Conservation (phyloP, 2,113 vertebrate species). For the Elachura formosa region DNA sequence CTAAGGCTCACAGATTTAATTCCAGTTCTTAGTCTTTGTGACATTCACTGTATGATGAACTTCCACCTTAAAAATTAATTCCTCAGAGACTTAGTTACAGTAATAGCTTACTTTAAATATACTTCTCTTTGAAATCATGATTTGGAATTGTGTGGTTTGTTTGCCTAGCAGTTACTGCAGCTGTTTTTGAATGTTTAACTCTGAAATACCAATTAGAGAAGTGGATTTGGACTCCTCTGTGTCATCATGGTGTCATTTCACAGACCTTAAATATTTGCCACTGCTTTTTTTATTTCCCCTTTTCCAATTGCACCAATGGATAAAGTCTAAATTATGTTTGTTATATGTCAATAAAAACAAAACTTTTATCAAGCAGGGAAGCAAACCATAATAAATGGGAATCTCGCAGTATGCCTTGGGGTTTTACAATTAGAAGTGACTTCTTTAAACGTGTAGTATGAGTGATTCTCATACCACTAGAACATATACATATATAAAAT, state of each 20-base stretch:
- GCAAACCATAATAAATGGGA: background rate
- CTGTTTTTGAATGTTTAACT: background rate
- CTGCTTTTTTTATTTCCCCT: background rate
- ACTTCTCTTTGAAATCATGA: background rate
- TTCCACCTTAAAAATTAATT: background rate
- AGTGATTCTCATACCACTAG: background rate
- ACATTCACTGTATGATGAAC: background rate
- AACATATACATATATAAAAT: background rate
- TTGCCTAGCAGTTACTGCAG: background rate
- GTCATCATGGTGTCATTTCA: background rate
- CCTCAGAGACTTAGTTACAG: background rate
- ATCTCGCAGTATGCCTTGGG: background rate
- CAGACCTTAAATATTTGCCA: background rate
- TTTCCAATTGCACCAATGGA: accelerated
- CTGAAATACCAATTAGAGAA: background rate
- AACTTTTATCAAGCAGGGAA: background rate
- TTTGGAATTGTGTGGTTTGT: background rate
- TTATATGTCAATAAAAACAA: background rate
- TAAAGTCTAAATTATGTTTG: background rate
- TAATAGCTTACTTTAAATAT: background rate
- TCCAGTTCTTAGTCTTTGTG: background rate
- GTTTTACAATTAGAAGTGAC: background rate
- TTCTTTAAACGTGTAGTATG: background rate
- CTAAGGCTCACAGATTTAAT: background rate
- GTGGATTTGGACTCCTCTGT: background rate